These are phyloP conservation scores for Parauchenoglanis punctatus DNA, from an alignment of 2,797 vertebrate genomes.

Conservation along the genomic window DNA sequence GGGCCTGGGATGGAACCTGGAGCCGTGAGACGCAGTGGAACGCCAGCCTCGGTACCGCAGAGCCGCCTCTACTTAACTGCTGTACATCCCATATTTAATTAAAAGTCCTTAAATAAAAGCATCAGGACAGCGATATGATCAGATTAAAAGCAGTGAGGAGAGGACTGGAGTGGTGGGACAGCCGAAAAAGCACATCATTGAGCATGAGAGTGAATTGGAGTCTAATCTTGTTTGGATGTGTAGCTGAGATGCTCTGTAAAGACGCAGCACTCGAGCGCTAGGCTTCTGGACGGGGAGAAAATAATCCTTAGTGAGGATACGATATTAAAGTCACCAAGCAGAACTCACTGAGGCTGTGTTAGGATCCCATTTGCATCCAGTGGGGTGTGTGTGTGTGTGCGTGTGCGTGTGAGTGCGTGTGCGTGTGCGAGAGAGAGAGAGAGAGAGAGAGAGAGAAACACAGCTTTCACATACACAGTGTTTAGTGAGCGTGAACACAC, in stretches of 20 bases:
- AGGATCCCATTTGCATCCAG: conserved; percentile 74
- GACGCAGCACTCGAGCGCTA: conserved; percentile 77
- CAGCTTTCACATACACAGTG: neutral
- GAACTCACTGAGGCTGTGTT: conserved; percentile 77
- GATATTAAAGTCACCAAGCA: conserved; percentile 81
- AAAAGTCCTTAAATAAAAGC: neutral
- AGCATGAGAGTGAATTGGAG: conserved; percentile 73
- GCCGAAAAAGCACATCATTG: conserved; percentile 71
- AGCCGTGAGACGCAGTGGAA: neutral
- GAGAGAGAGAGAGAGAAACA: no score
- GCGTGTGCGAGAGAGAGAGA: no score
- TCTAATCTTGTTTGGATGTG: conserved; percentile 81
- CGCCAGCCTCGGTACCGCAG: neutral
- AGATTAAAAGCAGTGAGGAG: neutral
- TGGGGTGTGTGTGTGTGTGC: neutral
- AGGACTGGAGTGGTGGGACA: neutral
- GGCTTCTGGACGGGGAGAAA: conserved; percentile 74
- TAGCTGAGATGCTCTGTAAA: conserved; percentile 74
- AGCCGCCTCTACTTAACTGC: no score
- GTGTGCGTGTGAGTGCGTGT: no score
- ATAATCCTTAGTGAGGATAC: conserved; percentile 81
- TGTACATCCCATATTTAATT: neutral
- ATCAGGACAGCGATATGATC: neutral
- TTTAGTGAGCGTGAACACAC: neutral
- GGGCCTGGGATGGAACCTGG: neutral